Evolutionary conservation across 2,888 invertebrate species (phyloP).

Genomic region (Oegoconia quadripuncta): DNA sequence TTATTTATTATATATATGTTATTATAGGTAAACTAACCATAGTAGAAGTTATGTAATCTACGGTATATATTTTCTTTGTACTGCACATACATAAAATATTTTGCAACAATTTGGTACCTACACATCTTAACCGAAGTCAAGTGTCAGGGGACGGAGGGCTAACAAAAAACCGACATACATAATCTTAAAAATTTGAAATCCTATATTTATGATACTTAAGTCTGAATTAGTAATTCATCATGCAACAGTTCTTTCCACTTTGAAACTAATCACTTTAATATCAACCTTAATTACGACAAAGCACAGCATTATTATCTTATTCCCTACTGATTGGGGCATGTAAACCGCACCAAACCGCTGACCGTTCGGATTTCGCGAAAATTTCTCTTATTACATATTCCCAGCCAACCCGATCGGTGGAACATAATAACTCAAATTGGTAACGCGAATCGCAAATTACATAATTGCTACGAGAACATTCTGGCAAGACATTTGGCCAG

Average conservation of each 20-base stretch:
- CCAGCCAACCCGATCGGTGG: conserved; percentile 41
- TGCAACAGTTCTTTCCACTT: not conserved
- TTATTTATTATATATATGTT: conserved; percentile 17
- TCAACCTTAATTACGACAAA: conserved; percentile 12
- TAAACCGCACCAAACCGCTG: conserved; percentile 35
- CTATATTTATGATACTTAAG: no score
- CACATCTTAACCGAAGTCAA: no score
- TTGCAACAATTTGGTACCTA: no score
- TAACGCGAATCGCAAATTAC: conserved; percentile 69
- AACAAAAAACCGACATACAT: no score
- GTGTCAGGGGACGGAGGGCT: no score
- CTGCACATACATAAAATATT: no score
- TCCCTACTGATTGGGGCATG: conserved; percentile 40
- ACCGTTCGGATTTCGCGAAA: conserved; percentile 38
- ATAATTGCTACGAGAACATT: conserved; percentile 57
- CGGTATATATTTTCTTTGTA: no score
- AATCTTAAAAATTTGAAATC: no score
- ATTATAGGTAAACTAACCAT: conserved; percentile 2
- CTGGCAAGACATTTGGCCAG: conserved; percentile 21
- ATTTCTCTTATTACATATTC: conserved; percentile 60
- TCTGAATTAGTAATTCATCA: not conserved
- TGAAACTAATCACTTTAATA: conserved; percentile 1
- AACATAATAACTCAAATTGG: conserved; percentile 66
- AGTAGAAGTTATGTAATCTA: not conserved
- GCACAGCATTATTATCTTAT: conserved; percentile 57